Base-by-base conservation (phyloP, 2,888 invertebrate species). In the Diploptera punctata region DNA sequence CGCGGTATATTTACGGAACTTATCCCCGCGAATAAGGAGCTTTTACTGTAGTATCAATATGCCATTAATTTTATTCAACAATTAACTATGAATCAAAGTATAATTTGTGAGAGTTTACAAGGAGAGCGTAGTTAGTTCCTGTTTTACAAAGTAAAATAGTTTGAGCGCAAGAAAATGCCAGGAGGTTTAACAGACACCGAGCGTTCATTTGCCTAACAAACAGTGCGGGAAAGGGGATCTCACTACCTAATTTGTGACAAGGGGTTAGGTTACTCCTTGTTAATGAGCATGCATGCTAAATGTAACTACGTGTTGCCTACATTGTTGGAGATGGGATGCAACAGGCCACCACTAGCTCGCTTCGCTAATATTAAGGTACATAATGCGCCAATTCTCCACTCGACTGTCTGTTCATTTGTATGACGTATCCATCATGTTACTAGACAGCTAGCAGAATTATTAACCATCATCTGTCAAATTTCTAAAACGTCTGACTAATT, bases 361-460 rank as follows among this genome's bases (percentile, higher is more conserved):
- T 57, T 29, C 26, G 9, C 57, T 57, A 52, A 29, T 57, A 57
- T 57, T 57, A 57, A 57, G 57, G 57, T 9, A 57, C n/a, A 57
- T 57, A 29, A 57, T 57, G 29, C 57, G 0, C 57, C 57, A 29
- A 29, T 57, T 57, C 57, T 57, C 31, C 16, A 26, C 26, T 57
- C 57, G 29, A 47, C 47, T 47, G 47, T 47, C 47, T 47, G 47
- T 47, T 47, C 10, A n/a, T 57, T 29, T 57, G 29, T 57, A 5
- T 57, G 57, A 57, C 57, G 57, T 57, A 57, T 57, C 57, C 57
- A 29, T 57, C 57, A 54, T 26, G 24, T 13, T 13, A 13, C 9
- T 21, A 13, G 54, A 54, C 54, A 57, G 57, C 26, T 57, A 57
- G 57, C 57, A 29, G 57, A 57, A 57, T 57, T 57, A 57, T 57